Conservation (phyloP, 2,888 invertebrate species). For the Oscheius sp. region DNA sequence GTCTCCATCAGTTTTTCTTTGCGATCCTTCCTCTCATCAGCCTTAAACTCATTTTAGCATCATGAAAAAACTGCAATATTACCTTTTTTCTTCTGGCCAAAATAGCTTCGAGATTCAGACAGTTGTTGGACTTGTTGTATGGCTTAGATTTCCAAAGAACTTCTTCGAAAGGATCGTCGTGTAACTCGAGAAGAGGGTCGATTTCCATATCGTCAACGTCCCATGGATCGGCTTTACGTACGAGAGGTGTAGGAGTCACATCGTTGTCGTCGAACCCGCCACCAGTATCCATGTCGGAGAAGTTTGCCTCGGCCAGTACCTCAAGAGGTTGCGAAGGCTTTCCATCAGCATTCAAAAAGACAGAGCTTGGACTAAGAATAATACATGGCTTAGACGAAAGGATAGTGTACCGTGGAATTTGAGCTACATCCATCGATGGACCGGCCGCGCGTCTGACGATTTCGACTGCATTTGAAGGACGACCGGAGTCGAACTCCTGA, state of each 20-base stretch:
- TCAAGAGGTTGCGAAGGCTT: background rate
- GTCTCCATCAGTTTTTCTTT: constrained; percentile 28
- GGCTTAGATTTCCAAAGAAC: constrained; percentile 26
- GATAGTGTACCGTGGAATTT: background rate
- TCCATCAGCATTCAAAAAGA: background rate
- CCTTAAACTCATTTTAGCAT: constrained; percentile 8
- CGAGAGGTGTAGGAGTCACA: background rate
- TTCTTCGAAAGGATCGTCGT: constrained; percentile 26
- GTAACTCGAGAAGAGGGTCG: constrained; percentile 2
- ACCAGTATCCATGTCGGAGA: background rate
- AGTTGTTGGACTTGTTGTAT: background rate
- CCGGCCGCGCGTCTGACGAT: constrained; percentile 10
- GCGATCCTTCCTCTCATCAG: background rate
- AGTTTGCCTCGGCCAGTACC: constrained; percentile 1
- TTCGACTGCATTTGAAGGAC: constrained; percentile 17
- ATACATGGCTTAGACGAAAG: background rate
- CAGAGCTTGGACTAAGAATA: constrained; percentile 27
- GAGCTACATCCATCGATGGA: background rate
- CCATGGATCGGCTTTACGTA: constrained; percentile 19
- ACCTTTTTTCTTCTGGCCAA: constrained; percentile 13
- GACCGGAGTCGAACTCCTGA: constrained; percentile 5
- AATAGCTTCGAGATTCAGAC: background rate
- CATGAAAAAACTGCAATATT: background rate
- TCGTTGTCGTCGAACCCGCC: constrained; percentile 13
- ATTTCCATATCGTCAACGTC: constrained; percentile 1